Evolutionary conservation across 2,797 vertebrate species (phyloP).

Genomic region (Melanogrammus aeglefinus): DNA sequence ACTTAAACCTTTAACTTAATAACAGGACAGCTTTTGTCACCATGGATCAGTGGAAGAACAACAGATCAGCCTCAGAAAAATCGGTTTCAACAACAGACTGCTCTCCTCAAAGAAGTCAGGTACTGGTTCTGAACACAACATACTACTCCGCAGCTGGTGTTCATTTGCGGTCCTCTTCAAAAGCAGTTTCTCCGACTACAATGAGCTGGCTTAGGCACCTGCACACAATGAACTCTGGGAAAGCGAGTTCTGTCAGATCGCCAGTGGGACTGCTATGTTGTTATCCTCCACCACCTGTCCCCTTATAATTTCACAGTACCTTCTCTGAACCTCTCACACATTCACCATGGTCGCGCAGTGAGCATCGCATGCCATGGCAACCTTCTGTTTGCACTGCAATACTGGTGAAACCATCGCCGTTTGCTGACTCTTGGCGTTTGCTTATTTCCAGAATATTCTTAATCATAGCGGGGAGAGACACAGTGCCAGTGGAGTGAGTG

Average conservation of each 20-base stretch:
- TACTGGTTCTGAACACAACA: background rate
- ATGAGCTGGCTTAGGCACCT: background rate
- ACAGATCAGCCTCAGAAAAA: too few relatives aligned
- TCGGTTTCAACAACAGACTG: too few relatives aligned
- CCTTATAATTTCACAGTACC: slow-evolving; percentile 21
- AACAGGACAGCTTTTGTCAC: too few relatives aligned
- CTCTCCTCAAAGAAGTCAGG: too few relatives aligned
- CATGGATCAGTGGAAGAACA: too few relatives aligned
- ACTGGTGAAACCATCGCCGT: slow-evolving; percentile 57
- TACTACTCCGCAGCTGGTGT: background rate
- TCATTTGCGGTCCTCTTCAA: background rate
- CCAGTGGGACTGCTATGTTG: background rate
- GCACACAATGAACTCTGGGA: background rate
- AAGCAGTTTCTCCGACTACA: background rate
- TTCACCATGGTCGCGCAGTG: slow-evolving; percentile 42
- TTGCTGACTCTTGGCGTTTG: slow-evolving; percentile 70
- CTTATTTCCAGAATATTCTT: slow-evolving; percentile 75
- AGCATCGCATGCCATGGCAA: background rate
- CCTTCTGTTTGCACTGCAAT: slow-evolving; percentile 36
- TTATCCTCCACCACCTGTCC: background rate
- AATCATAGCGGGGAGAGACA: slow-evolving; percentile 66
- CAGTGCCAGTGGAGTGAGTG: slow-evolving; percentile 70
- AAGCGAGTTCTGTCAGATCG: background rate
- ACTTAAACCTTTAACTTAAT: background rate
- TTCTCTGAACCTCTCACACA: slow-evolving; percentile 56